Evolutionary conservation across 2,797 vertebrate species (phyloP), one percentile per base, ranked within the genome.

Genomic region (Rallus crepitans): DNA sequence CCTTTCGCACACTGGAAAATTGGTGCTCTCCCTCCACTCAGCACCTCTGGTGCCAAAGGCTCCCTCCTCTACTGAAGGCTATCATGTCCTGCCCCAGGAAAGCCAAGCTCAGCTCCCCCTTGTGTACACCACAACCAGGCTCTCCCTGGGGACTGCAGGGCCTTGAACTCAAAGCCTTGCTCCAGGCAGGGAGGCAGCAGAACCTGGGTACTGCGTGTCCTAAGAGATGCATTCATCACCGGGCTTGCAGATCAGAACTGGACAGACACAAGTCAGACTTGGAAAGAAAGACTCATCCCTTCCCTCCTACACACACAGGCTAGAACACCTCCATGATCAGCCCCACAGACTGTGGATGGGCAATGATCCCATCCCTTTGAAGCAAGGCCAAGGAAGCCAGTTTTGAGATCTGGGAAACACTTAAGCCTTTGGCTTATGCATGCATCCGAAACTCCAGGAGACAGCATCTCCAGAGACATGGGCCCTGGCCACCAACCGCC

Each of bases 381-480:
- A 50, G 65, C 27, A 50, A 71, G 69, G 52, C 37, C 65, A 69
- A 57, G 40, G 39, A 81, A 76, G 35, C 5, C 35, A 45, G 4
- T 12, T 65, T 19, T n/a, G 69, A 93, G 65, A 81, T 40, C 42
- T 40, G 6, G 3, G 57, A 37, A 84, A 47, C 12, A 15, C 21
- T 52, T 21, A 30, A 25, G 45, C 27, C 70, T 69, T 61, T 12
- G 1, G 50, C 30, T 48, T 28, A 23, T 77, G 21, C 60, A 57
- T 0, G 0, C 9, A 25, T 17, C 30, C 3, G 0, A 30, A 64
- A 55, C 28, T 20, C 50, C 47, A 16, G 37, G 19, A 77, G 35
- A 61, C 18, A 28, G 11, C 3, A 13, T 24, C 73, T 35, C 73
- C 5, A 25, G n/a, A 73, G 56, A 48, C n/a, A 3, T 12, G 33